Evolutionary conservation across 1,140 invertebrate genomes (phyloP), one percentile per base, ranked within the genome.

Genomic region (Drosophila lacertosa): DNA sequence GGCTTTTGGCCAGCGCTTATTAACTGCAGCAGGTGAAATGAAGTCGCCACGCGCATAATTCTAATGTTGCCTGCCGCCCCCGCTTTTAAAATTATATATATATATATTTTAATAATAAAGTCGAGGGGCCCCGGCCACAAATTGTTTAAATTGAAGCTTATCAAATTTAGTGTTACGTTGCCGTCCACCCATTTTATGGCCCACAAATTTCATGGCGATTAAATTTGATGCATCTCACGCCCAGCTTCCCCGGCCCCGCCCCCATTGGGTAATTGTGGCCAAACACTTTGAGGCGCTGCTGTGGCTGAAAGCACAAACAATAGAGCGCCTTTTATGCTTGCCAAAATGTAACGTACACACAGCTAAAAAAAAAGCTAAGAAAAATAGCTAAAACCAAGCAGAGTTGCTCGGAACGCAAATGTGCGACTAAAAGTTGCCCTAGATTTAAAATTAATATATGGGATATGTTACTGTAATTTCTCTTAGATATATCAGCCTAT

Each of bases 81-180:
- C n/a, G n/a, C n/a, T n/a, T n/a, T n/a, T n/a, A n/a, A n/a, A n/a
- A n/a, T n/a, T n/a, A n/a, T n/a, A n/a, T n/a, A n/a, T 77, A 65
- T 81, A 81, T 88, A 82, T 78, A 82, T 88, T 88, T 88, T 88
- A 88, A 88, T 88, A 88, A 88, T 88, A 88, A 82, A 88, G 66
- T 65, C 59, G 15, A 39, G 13, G 42, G 44, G 9, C 32, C 54
- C 44, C 44, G 24, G 81, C 81, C 81, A 88, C 82, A 88, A 88
- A 81, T 82, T 88, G 74, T 88, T 88, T 82, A 88, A 84, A 88
- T 89, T 89, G 78, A 73, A 82, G 82, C 82, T 88, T 88, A 88
- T 88, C 77, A 88, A 88, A 88, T 88, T 88, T 82, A 53, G 57
- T 70, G 68, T 82, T 82, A 69, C 55, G 54, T 60, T 62, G 63